Evolutionary conservation across 2,113 vertebrate genomes (phyloP).

Genomic region (Muscicapa adusta): DNA sequence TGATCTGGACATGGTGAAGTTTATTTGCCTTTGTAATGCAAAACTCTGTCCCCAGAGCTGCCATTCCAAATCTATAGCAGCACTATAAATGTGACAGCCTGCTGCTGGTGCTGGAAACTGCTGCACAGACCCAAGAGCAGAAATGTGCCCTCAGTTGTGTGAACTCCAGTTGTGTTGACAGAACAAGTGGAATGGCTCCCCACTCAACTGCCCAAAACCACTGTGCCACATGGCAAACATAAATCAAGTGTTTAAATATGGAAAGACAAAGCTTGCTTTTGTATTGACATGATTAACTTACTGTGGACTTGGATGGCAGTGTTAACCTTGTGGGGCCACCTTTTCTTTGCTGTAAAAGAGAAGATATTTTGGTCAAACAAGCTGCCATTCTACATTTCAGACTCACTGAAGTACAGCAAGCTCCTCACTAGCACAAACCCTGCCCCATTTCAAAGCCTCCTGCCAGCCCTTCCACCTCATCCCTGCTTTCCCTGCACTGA

Average conservation of each 20-base stretch:
- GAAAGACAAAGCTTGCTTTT: constrained; percentile 19
- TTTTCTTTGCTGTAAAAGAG: constrained; percentile 91
- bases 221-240: not conserved
- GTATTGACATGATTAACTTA: constrained; percentile 70
- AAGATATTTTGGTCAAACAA: not conserved
- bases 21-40: not conserved
- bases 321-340: constrained; percentile 95
- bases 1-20: not conserved
- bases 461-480: not conserved
- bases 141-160: not conserved
- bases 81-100: not conserved
- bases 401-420: not conserved
- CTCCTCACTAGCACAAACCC: not conserved
- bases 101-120: not conserved
- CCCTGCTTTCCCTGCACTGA: not conserved
- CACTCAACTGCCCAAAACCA: not conserved
- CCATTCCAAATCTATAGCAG: not conserved
- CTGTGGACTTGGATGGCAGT: constrained; percentile 98
- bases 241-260: not conserved
- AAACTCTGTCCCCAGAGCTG: not conserved
- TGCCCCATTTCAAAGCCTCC: not conserved
- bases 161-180: not conserved
- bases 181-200: not conserved
- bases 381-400: not conserved
- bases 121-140: not conserved